phyloP scores from a whole-genome alignment of 1,140 invertebrate species.

The Pararge aegeria region DNA sequence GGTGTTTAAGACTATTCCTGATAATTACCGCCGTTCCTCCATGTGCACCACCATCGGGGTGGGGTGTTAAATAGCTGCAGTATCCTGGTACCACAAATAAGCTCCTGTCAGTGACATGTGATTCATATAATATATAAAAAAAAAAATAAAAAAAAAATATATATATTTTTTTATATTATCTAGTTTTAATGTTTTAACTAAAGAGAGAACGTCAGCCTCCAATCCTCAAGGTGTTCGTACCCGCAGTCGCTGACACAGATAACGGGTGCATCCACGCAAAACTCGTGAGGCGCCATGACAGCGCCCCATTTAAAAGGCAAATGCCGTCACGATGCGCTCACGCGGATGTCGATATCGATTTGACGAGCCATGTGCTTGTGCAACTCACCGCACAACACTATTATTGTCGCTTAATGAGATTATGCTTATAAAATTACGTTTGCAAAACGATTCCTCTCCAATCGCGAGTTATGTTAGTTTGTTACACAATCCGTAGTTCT shows the following conservation, averaged over 20 bases:
- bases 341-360: conserved; percentile 51
- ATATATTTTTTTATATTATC: too few species aligned
- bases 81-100: too few species aligned
- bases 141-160: too few species aligned
- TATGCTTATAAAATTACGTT: conserved; percentile 25
- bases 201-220: neutral
- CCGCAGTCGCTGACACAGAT: conserved; percentile 61
- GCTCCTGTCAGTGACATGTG: too few species aligned
- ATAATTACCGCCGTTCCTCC: too few species aligned
- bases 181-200: neutral
- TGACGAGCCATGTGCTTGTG: conserved; percentile 28
- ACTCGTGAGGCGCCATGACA: conserved; percentile 59
- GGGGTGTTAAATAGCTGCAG: too few species aligned
- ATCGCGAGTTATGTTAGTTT: neutral
- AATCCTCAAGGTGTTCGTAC: conserved; percentile 16
- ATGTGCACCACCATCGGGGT: too few species aligned
- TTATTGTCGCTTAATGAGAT: conserved; percentile 23
- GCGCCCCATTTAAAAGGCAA: conserved; percentile 66
- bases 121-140: too few species aligned
- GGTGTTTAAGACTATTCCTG: too few species aligned
- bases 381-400: conserved; percentile 24
- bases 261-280: conserved; percentile 51
- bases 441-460: conserved; percentile 1
- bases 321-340: conserved; percentile 65
- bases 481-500: conserved; percentile 1